Base-by-base conservation (phyloP, 2,797 vertebrate genomes). In the Neosalanx taihuensis region DNA sequence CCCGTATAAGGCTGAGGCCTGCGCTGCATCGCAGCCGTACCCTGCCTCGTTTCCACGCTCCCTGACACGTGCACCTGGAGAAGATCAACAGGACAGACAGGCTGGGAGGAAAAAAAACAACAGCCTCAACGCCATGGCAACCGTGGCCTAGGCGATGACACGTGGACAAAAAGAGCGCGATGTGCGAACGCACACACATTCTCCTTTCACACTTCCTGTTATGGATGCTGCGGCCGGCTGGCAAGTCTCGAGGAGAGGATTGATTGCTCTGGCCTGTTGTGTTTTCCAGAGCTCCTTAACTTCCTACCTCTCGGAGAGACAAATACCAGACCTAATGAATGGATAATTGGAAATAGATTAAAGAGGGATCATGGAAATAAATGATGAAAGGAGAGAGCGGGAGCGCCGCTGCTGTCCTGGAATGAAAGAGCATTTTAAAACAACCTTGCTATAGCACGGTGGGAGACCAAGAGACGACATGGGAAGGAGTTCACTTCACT, bases 251-350 rank as follows among this genome's bases (percentile, higher is more conserved):
- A 61, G 82, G 77, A 88, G 60, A 61, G 82, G 77, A 88, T 78
- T 86, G 80, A 90, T 88, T 81, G 81, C 67, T 78, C 70, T 64
- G 62, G 72, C 75, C 78, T 51, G 49, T 64, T 79, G 70, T 74
- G n/a, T 7, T 77, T 83, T 76, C 79, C 79, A 75, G 74, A 77
- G 72, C 78, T 70, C 69, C 67, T 76, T 84, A 85, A 86, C 76
- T 77, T 41, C 37, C 78, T 59, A 61, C 46, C 74, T 71, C 56
- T 75, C 70, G 75, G 64, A 60, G 79, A 79, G 80, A 85, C 78
- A 87, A 88, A 88, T 83, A 83, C 76, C 20, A 69, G 30, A 64
- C 56, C 64, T 76, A 86, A 86, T 87, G 76, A 90, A 88, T 82
- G 85, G 81, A 85, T 86, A 87, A 89, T 76, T 77, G 66, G 72